Evolutionary conservation across 2,888 invertebrate genomes (phyloP), one percentile per base, ranked within the genome.

Genomic region (Eucera pruinosa): DNA sequence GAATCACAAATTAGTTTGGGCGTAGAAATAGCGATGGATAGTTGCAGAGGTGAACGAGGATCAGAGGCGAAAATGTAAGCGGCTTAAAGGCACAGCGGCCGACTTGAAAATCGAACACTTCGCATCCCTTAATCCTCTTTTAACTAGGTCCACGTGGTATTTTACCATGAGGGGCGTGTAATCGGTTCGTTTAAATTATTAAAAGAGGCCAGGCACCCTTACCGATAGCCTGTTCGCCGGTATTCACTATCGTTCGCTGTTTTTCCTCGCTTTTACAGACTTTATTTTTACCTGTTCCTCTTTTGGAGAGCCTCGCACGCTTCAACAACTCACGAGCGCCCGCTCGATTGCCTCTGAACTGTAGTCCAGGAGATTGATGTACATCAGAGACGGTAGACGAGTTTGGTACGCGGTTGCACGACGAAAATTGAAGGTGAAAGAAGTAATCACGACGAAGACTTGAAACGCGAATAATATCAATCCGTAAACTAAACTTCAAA

Each of bases 161-260:
- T 33, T 36, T 60, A 43, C 60, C 55, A 45, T 41, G 30, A 18
- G 20, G 61, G 43, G 62, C 65, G 54, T 11, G 66, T 64, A 70
- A 81, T 77, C 64, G 73, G 81, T 68, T 57, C 70, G 64, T 82
- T 81, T 81, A 75, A 75, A 81, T 78, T 71, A 81, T 82, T 81
- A 78, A 78, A 67, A 45, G 47, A 47, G 47, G 55, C 41, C 15
- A 20, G 41, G 13, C 23, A 23, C 62, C 33, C 58, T 39, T 45
- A 18, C 36, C n/a, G n/a, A n/a, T 20, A 33, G 20, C 25, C 45
- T 20, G 45, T 33, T 47, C 45, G 18, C 41, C 36, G 33, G 64
- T 60, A 71, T 71, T 52, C 52, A 20, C 61, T 23, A n/a, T 39
- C 36, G 30, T 5, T 20, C 57, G 9, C 13, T 33, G 36, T 47